Evolutionary conservation across 2,113 vertebrate genomes (phyloP).

Genomic region (Sinocyclocheilus grahami): DNA sequence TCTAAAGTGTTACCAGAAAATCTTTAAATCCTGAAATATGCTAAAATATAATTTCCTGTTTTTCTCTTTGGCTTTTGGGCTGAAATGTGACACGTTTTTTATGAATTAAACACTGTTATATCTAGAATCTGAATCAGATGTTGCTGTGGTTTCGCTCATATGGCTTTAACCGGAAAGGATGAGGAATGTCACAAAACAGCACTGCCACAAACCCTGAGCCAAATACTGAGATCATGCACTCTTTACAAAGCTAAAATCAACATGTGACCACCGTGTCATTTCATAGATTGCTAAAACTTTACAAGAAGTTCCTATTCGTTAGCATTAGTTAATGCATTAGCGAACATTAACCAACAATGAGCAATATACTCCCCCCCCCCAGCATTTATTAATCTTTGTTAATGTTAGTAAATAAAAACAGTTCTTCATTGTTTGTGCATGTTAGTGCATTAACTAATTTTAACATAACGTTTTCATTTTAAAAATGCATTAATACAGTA

Average conservation of each 20-base stretch:
- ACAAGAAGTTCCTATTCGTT: background rate
- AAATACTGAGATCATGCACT: background rate
- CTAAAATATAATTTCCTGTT: background rate
- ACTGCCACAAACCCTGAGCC: background rate
- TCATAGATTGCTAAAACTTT: background rate
- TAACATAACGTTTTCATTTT: no score
- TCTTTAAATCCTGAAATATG: background rate
- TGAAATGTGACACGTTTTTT: background rate
- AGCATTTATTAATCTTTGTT: background rate
- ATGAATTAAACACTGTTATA: background rate
- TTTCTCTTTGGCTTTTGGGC: background rate
- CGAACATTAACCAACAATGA: background rate
- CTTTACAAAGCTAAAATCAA: background rate
- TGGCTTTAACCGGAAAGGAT: background rate
- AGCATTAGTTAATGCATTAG: background rate
- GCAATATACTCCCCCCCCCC: background rate
- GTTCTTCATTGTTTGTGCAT: no score
- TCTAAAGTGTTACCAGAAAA: background rate
- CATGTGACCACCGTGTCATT: background rate
- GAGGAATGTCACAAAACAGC: conserved; percentile 7
- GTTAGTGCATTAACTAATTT: background rate
- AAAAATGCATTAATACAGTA: background rate
- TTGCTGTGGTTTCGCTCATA: background rate
- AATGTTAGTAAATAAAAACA: background rate
- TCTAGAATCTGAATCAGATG: background rate